Base-by-base conservation (phyloP, 2,888 invertebrate genomes). In the Harpalus rubripes region DNA sequence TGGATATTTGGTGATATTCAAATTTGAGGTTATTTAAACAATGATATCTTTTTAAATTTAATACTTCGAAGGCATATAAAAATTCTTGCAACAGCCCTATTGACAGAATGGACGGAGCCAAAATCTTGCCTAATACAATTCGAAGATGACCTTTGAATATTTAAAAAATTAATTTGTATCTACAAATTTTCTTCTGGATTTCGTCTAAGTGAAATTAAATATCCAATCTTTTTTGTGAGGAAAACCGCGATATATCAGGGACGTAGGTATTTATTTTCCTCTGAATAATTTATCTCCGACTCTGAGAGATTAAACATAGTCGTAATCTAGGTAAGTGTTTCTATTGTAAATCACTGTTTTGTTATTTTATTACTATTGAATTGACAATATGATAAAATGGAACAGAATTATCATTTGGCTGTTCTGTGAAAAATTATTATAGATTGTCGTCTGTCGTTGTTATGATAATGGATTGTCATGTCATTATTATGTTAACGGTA, bases 281-380 rank as follows among this genome's bases (percentile, higher is more conserved):
- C 8, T 61, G 61, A 61, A 61, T 61, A 61, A 61, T 61, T 61
- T 61, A 61, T 61, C 7, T 18, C 15, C 10, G 8, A 18, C 22
- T 16, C 22, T 7, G 10, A 16, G 10, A 61, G 61, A 61, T 61
- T 61, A 61, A 22, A 61, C 61, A 61, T 61, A 16, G 58, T 61
- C 7, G 61, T 61, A 61, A 61, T 61, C 61, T 61, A 61, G 61
- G 26, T 61, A 61, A 61, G 61, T 61, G 61, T 22, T 61, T 61
- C 22, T 61, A 61, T 61, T 61, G 22, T 22, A 61, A 16, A 61
- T 61, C 61, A 22, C 7, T 61, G 26, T 61, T 22, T 61, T 2
- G 61, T 22, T 22, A 10, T 16, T 61, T 22, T 61, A 61, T 22
- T 22, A 5, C 16, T 18, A 8, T 26, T 16, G 10, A 22, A 22